Percentiles rank a stretch among this genome's conserved stretches.
These are phyloP conservation scores for Clytia hemisphaerica DNA, from an alignment of 30 jellyfish, hydroid and myxozoan genomes.

Conservation along the genomic window DNA sequence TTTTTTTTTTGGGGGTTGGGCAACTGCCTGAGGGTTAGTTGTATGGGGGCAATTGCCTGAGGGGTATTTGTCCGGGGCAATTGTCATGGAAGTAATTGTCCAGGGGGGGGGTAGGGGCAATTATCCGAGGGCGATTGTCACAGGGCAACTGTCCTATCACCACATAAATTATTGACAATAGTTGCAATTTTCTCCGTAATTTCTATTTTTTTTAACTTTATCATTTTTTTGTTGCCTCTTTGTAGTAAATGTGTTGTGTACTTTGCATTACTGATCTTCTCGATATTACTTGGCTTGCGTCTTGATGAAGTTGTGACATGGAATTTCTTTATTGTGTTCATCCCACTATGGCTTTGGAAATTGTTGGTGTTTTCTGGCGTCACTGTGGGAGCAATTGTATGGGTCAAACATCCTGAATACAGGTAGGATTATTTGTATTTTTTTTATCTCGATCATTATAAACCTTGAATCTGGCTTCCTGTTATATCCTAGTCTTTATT, in stretches of 20 bases:
- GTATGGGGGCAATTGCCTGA: too few species aligned
- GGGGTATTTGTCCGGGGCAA: too few species aligned
- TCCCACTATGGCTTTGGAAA: constrained; percentile 96
- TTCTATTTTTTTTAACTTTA: not conserved
- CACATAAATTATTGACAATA: not conserved
- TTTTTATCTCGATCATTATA: not conserved
- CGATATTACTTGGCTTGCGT: constrained; percentile 55
- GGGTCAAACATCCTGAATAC: constrained; percentile 96
- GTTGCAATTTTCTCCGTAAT: not conserved
- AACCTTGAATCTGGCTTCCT: too few species aligned
- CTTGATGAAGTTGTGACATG: constrained; percentile 55
- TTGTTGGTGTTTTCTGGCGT: constrained; percentile 65
- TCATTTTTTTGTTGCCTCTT: not conserved
- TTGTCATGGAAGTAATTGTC: too few species aligned
- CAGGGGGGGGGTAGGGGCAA: too few species aligned
- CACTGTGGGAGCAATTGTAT: constrained; percentile 54
- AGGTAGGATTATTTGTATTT: constrained; percentile 29
- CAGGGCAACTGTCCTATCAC: too few species aligned
- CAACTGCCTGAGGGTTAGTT: too few species aligned
- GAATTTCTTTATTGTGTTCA: constrained; percentile 62
- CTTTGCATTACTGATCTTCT: constrained; percentile 49
- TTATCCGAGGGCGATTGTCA: too few species aligned
- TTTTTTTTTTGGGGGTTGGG: too few species aligned
- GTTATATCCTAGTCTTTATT: too few species aligned
- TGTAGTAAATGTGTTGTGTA: constrained; percentile 79